Evolutionary conservation across 2,797 vertebrate genomes (phyloP).

Genomic region (Danio jaintianensis): DNA sequence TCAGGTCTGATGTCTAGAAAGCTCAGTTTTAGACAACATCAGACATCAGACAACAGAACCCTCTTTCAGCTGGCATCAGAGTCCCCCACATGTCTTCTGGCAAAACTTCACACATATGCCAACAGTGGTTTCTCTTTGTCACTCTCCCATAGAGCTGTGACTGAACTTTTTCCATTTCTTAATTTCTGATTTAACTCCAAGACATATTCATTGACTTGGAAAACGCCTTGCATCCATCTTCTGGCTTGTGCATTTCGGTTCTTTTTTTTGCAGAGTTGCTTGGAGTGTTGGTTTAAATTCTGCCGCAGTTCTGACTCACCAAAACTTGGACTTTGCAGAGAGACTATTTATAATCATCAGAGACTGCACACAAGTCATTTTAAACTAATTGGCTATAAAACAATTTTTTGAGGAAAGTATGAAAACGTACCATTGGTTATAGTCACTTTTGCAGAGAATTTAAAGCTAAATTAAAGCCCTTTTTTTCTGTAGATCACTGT

Average conservation of each 20-base stretch:
- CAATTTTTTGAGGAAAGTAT: too few species aligned
- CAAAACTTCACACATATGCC: neutral
- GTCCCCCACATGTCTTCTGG: neutral
- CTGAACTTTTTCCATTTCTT: neutral
- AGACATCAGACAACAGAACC: neutral
- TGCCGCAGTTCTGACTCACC: constrained; percentile 8
- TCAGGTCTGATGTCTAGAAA: neutral
- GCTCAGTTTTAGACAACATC: constrained; percentile 8
- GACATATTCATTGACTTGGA: neutral
- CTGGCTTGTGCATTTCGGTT: neutral
- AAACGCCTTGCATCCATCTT: neutral
- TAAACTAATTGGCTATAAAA: neutral
- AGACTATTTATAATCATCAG: constrained; percentile 1
- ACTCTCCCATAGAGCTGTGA: constrained; percentile 1
- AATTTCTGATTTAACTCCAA: constrained; percentile 2
- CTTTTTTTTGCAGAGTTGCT: neutral
- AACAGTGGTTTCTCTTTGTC: neutral
- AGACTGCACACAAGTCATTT: neutral
- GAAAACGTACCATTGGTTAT: neutral
- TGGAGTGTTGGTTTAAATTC: neutral
- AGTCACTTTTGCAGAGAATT: neutral
- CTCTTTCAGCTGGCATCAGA: neutral
- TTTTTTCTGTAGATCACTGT: neutral
- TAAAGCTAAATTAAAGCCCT: neutral
- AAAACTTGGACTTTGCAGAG: constrained; percentile 5